Evolutionary conservation across 2,888 invertebrate genomes (phyloP).

Genomic region (Dicyrtomina minuta): DNA sequence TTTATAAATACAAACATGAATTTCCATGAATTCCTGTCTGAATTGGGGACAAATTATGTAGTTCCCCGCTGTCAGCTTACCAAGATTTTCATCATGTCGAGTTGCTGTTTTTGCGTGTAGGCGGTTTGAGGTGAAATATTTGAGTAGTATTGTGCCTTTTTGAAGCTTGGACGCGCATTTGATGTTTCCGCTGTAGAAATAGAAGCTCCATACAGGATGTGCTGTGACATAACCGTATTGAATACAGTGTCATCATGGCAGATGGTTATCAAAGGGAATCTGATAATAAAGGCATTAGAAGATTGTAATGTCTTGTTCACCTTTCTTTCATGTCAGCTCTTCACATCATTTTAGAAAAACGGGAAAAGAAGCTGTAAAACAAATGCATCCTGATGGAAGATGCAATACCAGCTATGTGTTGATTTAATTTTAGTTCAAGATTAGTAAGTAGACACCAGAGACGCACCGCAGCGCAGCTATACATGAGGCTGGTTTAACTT

Average conservation of each 20-base stretch:
- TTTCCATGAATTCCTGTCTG: background rate
- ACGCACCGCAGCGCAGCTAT: too few relatives aligned
- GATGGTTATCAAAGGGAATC: constrained; percentile 45
- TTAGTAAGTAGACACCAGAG: too few relatives aligned
- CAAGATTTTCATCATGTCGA: constrained; percentile 33
- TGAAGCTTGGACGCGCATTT: constrained; percentile 47
- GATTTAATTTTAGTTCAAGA: too few relatives aligned
- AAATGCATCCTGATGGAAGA: too few relatives aligned
- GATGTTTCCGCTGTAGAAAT: constrained; percentile 44
- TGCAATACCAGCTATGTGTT: too few relatives aligned
- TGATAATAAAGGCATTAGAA: constrained; percentile 15
- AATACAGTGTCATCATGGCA: constrained; percentile 40
- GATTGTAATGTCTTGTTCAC: background rate
- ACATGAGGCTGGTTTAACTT: too few relatives aligned
- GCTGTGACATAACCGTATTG: constrained; percentile 38
- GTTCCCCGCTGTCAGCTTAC: too few relatives aligned
- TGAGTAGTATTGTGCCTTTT: constrained; percentile 41
- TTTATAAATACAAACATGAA: background rate
- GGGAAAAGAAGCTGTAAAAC: too few relatives aligned
- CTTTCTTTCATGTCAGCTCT: background rate
- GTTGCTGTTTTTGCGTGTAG: constrained; percentile 42
- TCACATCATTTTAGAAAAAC: too few relatives aligned
- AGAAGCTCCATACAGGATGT: constrained; percentile 41
- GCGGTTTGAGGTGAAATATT: constrained; percentile 39
- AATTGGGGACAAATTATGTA: background rate